Evolutionary conservation across 2,888 invertebrate species (phyloP).

Genomic region (Saturnia pavonia): DNA sequence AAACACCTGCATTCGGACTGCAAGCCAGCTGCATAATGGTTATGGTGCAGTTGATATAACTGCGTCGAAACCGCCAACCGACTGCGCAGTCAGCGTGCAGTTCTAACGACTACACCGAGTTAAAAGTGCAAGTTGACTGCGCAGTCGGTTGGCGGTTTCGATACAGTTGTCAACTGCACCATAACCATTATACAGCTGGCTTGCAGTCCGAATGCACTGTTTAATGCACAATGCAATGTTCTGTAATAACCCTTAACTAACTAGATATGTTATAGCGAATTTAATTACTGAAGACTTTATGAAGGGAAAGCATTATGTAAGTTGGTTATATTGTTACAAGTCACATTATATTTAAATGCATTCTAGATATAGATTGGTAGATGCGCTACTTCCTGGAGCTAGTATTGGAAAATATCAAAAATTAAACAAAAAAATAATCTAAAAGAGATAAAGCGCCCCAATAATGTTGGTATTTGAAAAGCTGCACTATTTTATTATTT

Average conservation of each 20-base stretch:
- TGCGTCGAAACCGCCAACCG: too few relatives aligned
- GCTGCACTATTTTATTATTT: slow-evolving; percentile 77
- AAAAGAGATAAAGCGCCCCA: slow-evolving; percentile 44
- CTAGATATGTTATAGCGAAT: slow-evolving; percentile 50
- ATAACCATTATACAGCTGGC: too few relatives aligned
- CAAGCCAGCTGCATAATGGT: too few relatives aligned
- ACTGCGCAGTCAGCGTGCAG: too few relatives aligned
- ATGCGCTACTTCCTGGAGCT: slow-evolving; percentile 78
- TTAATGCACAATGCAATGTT: too few relatives aligned
- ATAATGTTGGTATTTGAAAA: slow-evolving; percentile 79
- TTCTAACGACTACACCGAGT: too few relatives aligned
- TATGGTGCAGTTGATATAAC: too few relatives aligned
- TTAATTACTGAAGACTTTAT: slow-evolving; percentile 48
- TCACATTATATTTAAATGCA: slow-evolving; percentile 47
- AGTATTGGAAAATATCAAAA: slow-evolving; percentile 54
- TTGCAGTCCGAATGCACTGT: too few relatives aligned
- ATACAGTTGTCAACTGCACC: too few relatives aligned
- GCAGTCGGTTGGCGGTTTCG: too few relatives aligned
- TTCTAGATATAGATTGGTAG: slow-evolving; percentile 79
- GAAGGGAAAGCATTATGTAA: slow-evolving; percentile 46
- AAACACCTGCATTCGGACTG: too few relatives aligned
- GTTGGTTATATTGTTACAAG: slow-evolving; percentile 19
- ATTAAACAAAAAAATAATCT: slow-evolving; percentile 50
- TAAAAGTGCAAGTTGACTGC: too few relatives aligned
- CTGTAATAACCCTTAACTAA: slow-evolving; percentile 25